phyloP scores from a whole-genome alignment of 2,113 vertebrate species.

The Petrocephalus zakoni region DNA sequence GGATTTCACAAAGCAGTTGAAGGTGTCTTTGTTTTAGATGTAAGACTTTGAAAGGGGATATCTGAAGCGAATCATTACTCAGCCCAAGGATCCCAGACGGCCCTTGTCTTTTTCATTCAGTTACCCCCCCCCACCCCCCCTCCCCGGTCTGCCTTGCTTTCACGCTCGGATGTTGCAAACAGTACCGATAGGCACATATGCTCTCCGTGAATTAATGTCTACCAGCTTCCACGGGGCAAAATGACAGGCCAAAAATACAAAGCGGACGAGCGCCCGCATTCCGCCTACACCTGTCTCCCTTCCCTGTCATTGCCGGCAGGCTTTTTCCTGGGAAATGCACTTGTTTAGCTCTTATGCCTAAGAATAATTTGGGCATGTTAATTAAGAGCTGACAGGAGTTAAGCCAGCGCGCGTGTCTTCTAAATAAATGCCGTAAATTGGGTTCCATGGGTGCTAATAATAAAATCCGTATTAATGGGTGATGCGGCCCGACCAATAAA shows the following conservation, averaged over 20 bases:
- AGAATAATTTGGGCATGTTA: constrained; percentile 5
- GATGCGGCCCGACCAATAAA: background rate
- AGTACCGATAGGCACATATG: background rate
- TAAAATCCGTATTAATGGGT: background rate
- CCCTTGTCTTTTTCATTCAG: background rate
- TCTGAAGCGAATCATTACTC: background rate
- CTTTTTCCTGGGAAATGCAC: background rate
- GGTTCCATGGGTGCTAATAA: background rate
- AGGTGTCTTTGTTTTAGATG: constrained; percentile 1
- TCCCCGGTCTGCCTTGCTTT: background rate
- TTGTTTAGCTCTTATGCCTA: background rate
- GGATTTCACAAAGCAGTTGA: background rate
- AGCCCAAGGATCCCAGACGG: background rate
- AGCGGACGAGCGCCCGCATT: background rate
- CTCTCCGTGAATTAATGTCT: background rate
- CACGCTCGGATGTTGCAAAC: background rate
- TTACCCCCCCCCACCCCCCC: background rate
- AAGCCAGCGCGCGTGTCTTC: background rate
- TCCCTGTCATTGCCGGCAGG: background rate
- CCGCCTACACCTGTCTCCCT: background rate
- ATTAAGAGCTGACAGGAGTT: constrained; percentile 1
- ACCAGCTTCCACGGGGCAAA: background rate
- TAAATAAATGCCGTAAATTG: background rate
- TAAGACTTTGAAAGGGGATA: constrained; percentile 1
- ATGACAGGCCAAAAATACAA: constrained; percentile 9